Conservation (phyloP, 2,113 vertebrate genomes). For the Vulpes lagopus region DNA sequence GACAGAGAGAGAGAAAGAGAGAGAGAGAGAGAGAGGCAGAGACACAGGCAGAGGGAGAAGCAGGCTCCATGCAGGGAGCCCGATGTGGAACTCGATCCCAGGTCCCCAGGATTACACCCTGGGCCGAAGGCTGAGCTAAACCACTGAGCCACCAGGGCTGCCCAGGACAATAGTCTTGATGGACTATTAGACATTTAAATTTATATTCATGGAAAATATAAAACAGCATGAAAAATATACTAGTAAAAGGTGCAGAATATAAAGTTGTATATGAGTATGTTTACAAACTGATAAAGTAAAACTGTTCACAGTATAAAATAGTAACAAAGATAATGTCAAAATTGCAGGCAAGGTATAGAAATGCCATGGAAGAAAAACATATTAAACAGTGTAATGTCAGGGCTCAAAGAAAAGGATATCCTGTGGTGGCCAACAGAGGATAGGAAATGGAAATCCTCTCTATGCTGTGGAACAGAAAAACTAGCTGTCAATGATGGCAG, state of each 20-base stretch:
- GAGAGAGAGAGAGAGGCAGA: no score
- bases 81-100: no score
- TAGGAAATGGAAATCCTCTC: background rate
- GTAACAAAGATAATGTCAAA: background rate
- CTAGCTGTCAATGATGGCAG: background rate
- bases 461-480: background rate
- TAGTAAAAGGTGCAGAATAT: background rate
- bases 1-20: no score
- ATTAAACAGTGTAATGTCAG: background rate
- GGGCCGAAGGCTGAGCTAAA: no score
- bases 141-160: no score
- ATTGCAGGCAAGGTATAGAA: background rate
- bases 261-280: background rate
- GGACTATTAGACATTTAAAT: conserved; percentile 3
- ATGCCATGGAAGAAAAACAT: background rate
- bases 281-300: background rate
- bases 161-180: background rate
- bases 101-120: no score
- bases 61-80: no score
- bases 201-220: conserved; percentile 2
- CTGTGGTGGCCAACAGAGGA: background rate
- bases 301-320: background rate
- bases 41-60: no score
- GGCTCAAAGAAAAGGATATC: background rate
- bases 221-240: background rate